Percentiles rank a stretch among this genome's conserved stretches.
phyloP scores from a whole-genome alignment of 2,797 vertebrate species.

The Esox lucius region DNA sequence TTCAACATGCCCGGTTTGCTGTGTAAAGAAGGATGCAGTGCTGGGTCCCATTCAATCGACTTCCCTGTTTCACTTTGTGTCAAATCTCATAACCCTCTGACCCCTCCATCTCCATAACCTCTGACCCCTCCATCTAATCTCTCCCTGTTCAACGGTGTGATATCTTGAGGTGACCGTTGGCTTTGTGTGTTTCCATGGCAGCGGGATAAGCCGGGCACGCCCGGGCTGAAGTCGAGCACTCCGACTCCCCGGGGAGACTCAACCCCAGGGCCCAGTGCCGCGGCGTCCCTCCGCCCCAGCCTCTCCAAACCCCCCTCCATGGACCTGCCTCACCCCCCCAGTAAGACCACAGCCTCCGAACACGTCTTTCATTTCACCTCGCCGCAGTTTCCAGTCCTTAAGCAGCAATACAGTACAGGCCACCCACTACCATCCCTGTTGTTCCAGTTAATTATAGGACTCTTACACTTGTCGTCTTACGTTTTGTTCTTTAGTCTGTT shows the following conservation, averaged over 20 bases:
- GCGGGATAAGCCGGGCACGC: constrained; percentile 94
- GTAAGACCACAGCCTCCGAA: constrained; percentile 63
- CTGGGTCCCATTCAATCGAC: neutral
- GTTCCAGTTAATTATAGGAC: neutral
- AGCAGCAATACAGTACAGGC: neutral
- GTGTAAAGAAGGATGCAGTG: neutral
- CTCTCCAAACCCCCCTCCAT: constrained; percentile 89
- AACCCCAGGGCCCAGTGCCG: constrained; percentile 89
- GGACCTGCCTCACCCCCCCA: constrained; percentile 90
- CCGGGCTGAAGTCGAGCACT: constrained; percentile 91
- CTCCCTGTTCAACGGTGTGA: neutral
- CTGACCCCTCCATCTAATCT: neutral
- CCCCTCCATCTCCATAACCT: neutral
- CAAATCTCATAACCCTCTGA: too few species aligned
- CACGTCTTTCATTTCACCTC: neutral
- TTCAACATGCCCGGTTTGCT: neutral
- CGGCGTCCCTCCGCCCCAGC: constrained; percentile 84
- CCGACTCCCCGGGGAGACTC: constrained; percentile 93
- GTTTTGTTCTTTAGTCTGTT: neutral
- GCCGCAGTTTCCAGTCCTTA: neutral
- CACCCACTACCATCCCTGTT: neutral
- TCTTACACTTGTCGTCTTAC: neutral
- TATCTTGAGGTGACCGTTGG: constrained; percentile 4
- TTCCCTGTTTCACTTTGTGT: neutral
- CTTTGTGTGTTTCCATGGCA: constrained; percentile 57